Evolutionary conservation across 2,797 vertebrate species (phyloP), one percentile per base, ranked within the genome.

Genomic region (Scarus forsteni): DNA sequence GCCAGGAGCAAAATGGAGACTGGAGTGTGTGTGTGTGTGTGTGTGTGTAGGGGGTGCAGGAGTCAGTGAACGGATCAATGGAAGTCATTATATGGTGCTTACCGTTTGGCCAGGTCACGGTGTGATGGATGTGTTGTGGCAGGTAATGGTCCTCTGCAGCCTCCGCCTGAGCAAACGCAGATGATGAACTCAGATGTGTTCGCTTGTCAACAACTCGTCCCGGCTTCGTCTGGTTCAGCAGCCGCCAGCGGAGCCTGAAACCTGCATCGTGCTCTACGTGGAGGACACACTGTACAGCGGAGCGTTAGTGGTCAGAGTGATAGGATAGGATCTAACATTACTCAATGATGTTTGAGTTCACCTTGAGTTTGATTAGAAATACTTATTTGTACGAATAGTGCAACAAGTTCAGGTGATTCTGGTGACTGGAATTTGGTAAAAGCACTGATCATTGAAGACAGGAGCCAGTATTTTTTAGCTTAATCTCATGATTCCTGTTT

Each of bases 81-180:
- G 83, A 68, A 78, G 85, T 87, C 81, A 85, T 91, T 88, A 87
- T 86, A 65, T 68, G 80, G 75, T 78, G 78, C 81, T 89, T 84
- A 88, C 70, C 46, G 50, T 89, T 75, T 75, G 84, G 77, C 77
- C 80, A 52, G 86, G 82, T 87, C 86, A 52, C 1, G 3, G 61
- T 8, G 79, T 86, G 86, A 89, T 83, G 72, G 81, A 89, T 83
- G 82, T 59, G 80, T 58, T 68, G 80, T 75, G 76, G 75, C 83
- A 79, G 75, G 80, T 81, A 85, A 89, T 59, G 77, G 70, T 75
- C 64, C 69, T 80, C 57, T 66, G 66, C 80, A 38, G 67, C 70
- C 69, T 73, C 78, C 18, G 57, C 80, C 75, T 70, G 56, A 77
- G 62, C 80, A 72, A 66, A 68, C 57, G 9, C 2, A 76, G 68